A percentile compares a stretch with the other conserved stretches of the same genome.
Conservation (phyloP, 2,113 vertebrate genomes). For the Regulus satrapa region DNA sequence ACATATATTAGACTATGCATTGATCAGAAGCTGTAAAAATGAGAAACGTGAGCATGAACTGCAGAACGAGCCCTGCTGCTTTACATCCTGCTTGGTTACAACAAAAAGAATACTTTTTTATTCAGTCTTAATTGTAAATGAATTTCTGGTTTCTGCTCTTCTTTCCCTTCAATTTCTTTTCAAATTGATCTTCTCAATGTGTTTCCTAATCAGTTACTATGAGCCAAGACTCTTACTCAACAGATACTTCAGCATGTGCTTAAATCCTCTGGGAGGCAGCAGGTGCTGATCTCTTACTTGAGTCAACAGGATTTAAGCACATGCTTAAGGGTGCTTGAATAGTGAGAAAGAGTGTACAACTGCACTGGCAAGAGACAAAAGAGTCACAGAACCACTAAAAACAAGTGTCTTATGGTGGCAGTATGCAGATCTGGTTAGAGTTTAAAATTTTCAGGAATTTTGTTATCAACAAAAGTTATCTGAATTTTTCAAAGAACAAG, state of each 20-base stretch:
- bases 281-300: not conserved
- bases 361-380: not conserved
- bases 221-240: not conserved
- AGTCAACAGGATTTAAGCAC: not conserved
- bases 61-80: not conserved
- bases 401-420: not conserved
- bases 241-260: not conserved
- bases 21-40: not conserved
- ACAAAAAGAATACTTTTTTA: not conserved
- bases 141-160: not conserved
- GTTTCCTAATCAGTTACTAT: not conserved
- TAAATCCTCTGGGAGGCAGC: not conserved
- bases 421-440: not conserved
- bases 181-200: not conserved
- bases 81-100: not conserved
- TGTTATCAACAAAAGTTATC: not conserved
- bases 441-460: not conserved
- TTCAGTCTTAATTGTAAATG: not conserved
- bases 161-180: not conserved
- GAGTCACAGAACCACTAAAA: not conserved
- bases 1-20: not conserved
- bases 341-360: not conserved
- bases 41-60: not conserved
- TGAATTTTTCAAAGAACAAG: not conserved
- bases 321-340: not conserved